A percentile compares a stretch with the other conserved stretches of the same genome.
phyloP scores from a whole-genome alignment of 1,140 invertebrate genomes.

The Leptinotarsa texana region DNA sequence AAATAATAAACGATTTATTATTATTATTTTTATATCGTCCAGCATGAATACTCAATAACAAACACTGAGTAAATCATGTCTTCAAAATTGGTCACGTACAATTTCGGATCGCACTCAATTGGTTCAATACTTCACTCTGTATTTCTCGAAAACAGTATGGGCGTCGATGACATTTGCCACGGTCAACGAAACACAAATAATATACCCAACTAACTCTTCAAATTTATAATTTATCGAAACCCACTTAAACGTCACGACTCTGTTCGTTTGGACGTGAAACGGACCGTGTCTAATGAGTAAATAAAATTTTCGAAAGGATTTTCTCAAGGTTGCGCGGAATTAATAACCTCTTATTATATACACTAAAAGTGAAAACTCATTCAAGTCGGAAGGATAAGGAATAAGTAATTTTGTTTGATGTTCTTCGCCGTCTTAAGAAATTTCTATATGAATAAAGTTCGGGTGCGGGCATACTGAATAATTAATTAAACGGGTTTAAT shows the following conservation, averaged over 20 bases:
- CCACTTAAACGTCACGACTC: not conserved
- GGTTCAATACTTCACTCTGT: too few relatives aligned
- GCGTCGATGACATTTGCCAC: too few relatives aligned
- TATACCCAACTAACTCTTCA: not conserved
- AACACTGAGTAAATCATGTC: too few relatives aligned
- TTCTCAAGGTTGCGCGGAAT: not conserved
- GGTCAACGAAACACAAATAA: too few relatives aligned
- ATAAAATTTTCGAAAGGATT: slow-evolving; percentile 1
- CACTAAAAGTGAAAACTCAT: slow-evolving; percentile 6
- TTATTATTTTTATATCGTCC: too few relatives aligned
- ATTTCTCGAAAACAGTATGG: too few relatives aligned
- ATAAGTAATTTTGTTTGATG: not conserved
- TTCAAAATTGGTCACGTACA: too few relatives aligned
- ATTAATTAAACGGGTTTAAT: too few relatives aligned
- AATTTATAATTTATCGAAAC: slow-evolving; percentile 7
- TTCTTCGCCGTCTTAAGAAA: not conserved
- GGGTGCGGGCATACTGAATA: not conserved
- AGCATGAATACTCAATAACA: too few relatives aligned
- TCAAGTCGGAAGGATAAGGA: not conserved
- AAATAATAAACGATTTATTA: too few relatives aligned
- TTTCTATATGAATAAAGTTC: not conserved
- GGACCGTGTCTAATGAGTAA: slow-evolving; percentile 7
- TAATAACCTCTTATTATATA: not conserved
- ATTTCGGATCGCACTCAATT: too few relatives aligned
- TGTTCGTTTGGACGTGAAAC: not conserved